phyloP scores from a whole-genome alignment of 2,113 vertebrate genomes.

The Melanerpes aurifrons region DNA sequence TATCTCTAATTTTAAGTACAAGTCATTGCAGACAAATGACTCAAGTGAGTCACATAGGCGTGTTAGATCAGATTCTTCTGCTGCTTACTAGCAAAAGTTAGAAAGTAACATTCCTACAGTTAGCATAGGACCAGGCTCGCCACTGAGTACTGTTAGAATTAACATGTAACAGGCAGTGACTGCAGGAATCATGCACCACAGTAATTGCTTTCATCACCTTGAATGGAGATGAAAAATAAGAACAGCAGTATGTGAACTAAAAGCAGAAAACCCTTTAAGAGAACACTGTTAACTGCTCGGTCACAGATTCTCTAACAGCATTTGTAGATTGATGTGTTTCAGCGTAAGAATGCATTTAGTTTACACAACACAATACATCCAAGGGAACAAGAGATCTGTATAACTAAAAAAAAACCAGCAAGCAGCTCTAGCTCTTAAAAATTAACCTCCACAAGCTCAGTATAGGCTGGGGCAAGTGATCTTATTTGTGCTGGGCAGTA shows the following conservation, averaged over 20 bases:
- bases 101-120: background rate
- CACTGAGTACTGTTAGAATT: background rate
- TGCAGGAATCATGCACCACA: background rate
- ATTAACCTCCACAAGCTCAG: slow-evolving; percentile 11
- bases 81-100: background rate
- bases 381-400: background rate
- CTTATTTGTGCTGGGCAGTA: background rate
- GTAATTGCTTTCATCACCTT: background rate
- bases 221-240: background rate
- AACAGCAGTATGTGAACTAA: background rate
- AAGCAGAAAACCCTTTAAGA: background rate
- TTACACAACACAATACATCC: background rate
- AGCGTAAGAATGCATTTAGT: background rate
- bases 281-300: background rate
- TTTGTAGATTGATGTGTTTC: background rate
- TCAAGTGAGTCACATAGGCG: background rate
- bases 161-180: background rate
- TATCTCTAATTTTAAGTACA: background rate
- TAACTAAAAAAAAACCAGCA: background rate
- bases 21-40: background rate
- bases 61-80: background rate
- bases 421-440: slow-evolving; percentile 3
- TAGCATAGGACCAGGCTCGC: background rate
- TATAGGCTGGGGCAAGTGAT: background rate
- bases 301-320: background rate